Percentiles rank a stretch among this genome's conserved stretches.
Conservation (phyloP, 2,797 vertebrate species). For the Emys orbicularis region DNA sequence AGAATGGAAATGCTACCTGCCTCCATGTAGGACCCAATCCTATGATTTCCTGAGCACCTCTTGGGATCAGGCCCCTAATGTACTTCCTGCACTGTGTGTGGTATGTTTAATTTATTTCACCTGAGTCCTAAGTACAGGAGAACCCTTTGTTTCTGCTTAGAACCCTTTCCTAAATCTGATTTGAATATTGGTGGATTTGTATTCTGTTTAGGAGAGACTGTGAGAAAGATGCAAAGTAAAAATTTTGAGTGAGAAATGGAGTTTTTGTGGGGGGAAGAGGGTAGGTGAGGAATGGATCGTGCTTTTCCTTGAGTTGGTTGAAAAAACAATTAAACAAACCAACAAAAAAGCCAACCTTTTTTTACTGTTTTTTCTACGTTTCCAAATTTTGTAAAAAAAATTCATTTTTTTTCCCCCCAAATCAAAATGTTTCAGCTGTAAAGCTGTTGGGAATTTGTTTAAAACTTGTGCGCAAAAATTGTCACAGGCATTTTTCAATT, state of each 20-base stretch:
- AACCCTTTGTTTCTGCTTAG: background rate
- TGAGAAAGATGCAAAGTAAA: background rate
- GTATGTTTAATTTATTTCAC: background rate
- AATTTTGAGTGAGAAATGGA: background rate
- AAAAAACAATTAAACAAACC: background rate
- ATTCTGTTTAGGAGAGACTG: background rate
- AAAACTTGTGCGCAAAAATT: background rate
- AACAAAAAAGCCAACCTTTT: background rate
- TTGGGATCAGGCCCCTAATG: background rate
- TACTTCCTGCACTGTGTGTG: background rate
- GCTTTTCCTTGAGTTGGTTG: background rate
- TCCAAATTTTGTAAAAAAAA: background rate
- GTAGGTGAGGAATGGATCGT: background rate
- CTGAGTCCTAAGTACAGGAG: background rate
- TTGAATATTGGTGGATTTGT: background rate
- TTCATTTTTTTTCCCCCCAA: fast-evolving
- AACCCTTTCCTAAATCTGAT: fast-evolving
- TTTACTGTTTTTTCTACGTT: background rate
- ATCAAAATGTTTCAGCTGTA: slow-evolving; percentile 17
- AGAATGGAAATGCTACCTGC: slow-evolving; percentile 44
- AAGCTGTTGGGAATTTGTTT: background rate
- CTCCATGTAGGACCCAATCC: background rate
- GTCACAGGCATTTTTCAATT: background rate
- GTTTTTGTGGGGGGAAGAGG: fast-evolving
- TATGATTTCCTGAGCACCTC: background rate